These are phyloP conservation scores for Hippoglossus stenolepis DNA, from an alignment of 2,113 vertebrate species.

Conservation along the genomic window DNA sequence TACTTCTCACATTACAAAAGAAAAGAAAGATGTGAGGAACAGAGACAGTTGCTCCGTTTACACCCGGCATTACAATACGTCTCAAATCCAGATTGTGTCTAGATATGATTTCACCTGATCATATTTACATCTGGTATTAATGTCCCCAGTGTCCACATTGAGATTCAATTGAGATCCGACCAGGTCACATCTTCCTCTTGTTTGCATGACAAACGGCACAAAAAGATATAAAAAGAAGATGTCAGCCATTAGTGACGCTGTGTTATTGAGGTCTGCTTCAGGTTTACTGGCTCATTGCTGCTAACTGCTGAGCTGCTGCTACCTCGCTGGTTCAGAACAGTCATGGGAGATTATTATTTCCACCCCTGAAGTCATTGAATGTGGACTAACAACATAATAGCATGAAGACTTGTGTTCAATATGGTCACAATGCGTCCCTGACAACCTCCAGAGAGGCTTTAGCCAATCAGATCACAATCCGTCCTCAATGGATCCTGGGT, in stretches of 20 bases:
- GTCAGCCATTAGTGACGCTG: neutral
- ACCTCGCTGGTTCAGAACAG: neutral
- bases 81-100: too few relatives aligned
- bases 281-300: neutral
- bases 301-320: neutral
- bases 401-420: too few relatives aligned
- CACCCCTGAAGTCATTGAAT: neutral
- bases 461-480: neutral
- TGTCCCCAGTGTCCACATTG: neutral
- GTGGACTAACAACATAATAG: too few relatives aligned
- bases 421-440: too few relatives aligned
- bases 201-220: neutral
- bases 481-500: neutral
- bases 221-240: neutral
- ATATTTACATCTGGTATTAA: too few relatives aligned
- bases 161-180: neutral
- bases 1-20: neutral
- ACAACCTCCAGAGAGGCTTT: too few relatives aligned
- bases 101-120: too few relatives aligned
- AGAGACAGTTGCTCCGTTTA: constrained; percentile 15
- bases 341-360: neutral
- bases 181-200: neutral
- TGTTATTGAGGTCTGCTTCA: neutral
- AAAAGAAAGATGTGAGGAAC: constrained; percentile 27
- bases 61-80: neutral